Conservation (phyloP, 2,113 vertebrate species). For the Lynx canadensis region DNA sequence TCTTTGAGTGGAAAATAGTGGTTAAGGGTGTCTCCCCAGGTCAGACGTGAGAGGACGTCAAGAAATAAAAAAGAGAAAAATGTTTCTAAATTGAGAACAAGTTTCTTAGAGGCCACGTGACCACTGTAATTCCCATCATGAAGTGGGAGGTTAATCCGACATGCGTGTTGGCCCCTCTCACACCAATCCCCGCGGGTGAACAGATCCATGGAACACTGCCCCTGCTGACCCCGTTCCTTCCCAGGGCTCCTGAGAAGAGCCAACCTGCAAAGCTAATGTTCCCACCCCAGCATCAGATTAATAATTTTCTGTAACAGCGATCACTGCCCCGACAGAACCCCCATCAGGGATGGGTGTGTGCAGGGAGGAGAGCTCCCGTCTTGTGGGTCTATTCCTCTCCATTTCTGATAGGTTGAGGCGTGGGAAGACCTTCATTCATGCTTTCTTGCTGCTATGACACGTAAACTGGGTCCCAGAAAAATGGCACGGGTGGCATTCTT, state of each 20-base stretch:
- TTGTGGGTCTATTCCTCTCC: not conserved
- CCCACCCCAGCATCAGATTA: fast-evolving
- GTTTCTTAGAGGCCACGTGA: not conserved
- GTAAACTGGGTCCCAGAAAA: fast-evolving
- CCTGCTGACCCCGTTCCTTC: fast-evolving
- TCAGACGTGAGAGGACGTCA: not conserved
- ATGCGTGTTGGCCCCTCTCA: fast-evolving
- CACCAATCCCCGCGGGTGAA: not conserved
- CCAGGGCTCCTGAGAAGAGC: not conserved
- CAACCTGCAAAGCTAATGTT: not conserved
- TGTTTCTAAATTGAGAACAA: not conserved
- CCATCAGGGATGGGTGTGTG: fast-evolving
- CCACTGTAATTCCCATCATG: not conserved
- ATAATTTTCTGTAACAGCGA: not conserved
- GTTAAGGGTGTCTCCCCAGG: not conserved
- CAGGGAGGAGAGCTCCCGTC: not conserved
- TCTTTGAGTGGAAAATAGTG: not conserved
- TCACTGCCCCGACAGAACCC: not conserved
- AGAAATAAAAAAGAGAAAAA: not conserved
- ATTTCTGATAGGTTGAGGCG: not conserved
- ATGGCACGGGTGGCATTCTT: fast-evolving
- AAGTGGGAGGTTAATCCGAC: not conserved
- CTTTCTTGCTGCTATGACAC: not conserved
- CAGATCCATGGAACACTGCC: too few relatives aligned
- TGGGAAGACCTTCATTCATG: not conserved